These are phyloP conservation scores for Acheta domesticus DNA, from an alignment of 2,888 invertebrate genomes.

Conservation along the genomic window DNA sequence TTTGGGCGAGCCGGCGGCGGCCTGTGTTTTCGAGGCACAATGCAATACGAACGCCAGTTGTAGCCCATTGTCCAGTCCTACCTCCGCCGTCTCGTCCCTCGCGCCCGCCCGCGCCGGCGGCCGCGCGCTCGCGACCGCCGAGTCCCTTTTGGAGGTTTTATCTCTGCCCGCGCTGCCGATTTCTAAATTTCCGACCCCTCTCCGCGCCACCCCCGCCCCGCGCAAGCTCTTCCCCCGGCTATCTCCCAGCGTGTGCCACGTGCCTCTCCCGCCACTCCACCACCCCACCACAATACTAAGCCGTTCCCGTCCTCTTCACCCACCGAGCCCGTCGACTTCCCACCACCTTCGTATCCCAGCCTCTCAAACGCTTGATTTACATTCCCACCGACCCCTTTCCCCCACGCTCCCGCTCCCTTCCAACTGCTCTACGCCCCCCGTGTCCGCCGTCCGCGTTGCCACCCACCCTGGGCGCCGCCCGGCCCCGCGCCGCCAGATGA, in stretches of 20 bases:
- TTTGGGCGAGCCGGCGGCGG: background rate
- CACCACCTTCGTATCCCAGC: too few relatives aligned
- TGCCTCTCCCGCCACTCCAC: too few relatives aligned
- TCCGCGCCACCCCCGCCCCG: background rate
- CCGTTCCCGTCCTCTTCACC: too few relatives aligned
- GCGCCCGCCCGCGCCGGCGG: background rate
- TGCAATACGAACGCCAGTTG: background rate
- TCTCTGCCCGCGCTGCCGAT: background rate
- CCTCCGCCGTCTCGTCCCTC: too few relatives aligned
- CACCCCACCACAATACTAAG: too few relatives aligned
- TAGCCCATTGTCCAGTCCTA: background rate
- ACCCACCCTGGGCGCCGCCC: background rate
- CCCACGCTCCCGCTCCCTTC: background rate
- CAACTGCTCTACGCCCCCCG: background rate
- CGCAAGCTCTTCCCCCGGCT: background rate
- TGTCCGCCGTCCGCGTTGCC: background rate
- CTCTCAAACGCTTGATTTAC: too few relatives aligned
- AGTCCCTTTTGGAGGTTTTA: background rate
- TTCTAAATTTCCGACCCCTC: background rate
- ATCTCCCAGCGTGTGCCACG: too few relatives aligned
- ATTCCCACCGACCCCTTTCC: too few relatives aligned
- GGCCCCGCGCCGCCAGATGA: background rate
- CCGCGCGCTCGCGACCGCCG: background rate
- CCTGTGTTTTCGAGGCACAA: background rate
- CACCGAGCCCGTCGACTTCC: too few relatives aligned